Evolutionary conservation across 2,888 invertebrate genomes (phyloP), one percentile per base, ranked within the genome.

Genomic region (Drosophila meridionalis): DNA sequence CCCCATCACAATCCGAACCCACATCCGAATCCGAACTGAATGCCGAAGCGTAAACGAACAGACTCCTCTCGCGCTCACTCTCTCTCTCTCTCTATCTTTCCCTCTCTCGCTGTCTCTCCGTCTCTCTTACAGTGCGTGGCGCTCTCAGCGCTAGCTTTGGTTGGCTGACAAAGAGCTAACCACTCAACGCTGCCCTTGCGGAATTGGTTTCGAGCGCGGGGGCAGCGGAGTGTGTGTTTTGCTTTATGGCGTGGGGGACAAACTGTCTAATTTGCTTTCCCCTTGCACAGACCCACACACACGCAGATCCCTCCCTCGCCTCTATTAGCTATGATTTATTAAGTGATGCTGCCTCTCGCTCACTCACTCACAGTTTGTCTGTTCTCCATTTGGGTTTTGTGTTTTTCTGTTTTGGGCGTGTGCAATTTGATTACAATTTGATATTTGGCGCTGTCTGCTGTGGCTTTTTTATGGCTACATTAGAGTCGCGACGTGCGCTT

Each of bases 241-340:
- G 53, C 28, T 30, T 36, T 52, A 20, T 43, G 68, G 68, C 20
- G 38, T 57, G 69, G 57, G 68, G 42, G 26, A 40, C 50, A 57
- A 61, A 56, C 61, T 88, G 78, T 73, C 83, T 84, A 83, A 83
- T 83, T 82, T 82, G 78, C 58, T 40, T 28, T 50, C 45, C 58
- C 14, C 42, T 9, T 20, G n/a, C 43, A 26, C 4, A 5, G 30
- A 28, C 43, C 12, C 43, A 12, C 36, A n/a, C 30, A 40, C 45
- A 28, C 52, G 9, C 34, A 43, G 14, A 5, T 28, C 60, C 36
- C 34, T 26, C n/a, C 48, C 55, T 11, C 56, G 14, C 61, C 9
- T 36, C 62, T 47, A 63, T 72, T 61, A 72, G 83, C 81, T 73
- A 90, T 90, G 87, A 90, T 87, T 87, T 90, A 89, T 89, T 87